Evolutionary conservation across 2,888 invertebrate species (phyloP), one percentile per base, ranked within the genome.

Genomic region (Oscheius sp.): DNA sequence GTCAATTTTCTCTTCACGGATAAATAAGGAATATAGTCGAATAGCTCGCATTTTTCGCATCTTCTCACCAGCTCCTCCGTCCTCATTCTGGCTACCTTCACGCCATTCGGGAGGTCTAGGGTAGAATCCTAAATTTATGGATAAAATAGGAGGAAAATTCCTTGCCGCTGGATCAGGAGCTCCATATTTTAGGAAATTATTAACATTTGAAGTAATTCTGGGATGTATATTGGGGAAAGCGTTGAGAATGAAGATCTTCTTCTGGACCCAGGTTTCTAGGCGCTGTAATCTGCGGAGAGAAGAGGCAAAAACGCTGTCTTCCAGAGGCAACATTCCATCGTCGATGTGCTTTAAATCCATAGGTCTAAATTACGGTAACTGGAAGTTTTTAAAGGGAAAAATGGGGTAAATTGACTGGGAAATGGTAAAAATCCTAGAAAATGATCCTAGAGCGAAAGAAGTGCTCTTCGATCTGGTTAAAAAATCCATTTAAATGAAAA

Each of bases 61-160:
- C 46, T n/a, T n/a, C 46, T 46, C n/a, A 46, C 64, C 21, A 64
- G 25, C 46, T 64, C 64, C 5, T 64, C 49, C 9, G 49, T 64
- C 27, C 64, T 45, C 49, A 64, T 64, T 64, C 64, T 64, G 16
- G 49, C 64, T 5, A 64, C 49, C 46, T 64, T 64, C 6, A 64
- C 13, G 23, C 64, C 64, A 49, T 23, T 64, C 18, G 64, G 64
- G 46, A 27, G 25, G 23, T 64, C 64, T 16, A 64, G 9, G 6
- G 49, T 46, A 25, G 9, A n/a, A 1, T 64, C 45, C 64, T 64
- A 23, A 23, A 46, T n/a, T 64, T 41, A 7, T 45, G 6, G 23
- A 49, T 49, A 5, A 7, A 5, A 21, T 16, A 49, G 5, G 16
- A 49, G 21, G 13, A 21, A 49, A 9, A 6, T 9, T 9, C 2